These are phyloP conservation scores for Neolamprologus fasciatus DNA, from an alignment of 2,113 vertebrate species.

Conservation along the genomic window DNA sequence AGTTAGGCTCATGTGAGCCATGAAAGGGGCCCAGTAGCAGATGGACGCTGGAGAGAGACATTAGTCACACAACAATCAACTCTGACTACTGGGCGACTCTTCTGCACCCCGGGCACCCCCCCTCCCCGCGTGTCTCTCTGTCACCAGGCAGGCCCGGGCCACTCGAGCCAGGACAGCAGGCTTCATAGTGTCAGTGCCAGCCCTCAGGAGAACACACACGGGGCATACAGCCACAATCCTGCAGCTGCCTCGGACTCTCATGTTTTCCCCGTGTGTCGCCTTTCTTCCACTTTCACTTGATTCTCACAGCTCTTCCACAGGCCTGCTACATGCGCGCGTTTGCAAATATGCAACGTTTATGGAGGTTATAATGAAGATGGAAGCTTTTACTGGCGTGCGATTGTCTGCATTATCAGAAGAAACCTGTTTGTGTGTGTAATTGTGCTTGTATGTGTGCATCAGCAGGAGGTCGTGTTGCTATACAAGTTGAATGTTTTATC, in stretches of 20 bases:
- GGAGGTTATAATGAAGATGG: conserved; percentile 4
- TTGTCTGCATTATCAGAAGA: neutral
- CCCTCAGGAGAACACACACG: conserved; percentile 44
- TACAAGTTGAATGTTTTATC: conserved; percentile 27
- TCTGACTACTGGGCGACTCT: conserved; percentile 27
- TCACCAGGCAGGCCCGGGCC: conserved; percentile 42
- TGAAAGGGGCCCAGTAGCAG: conserved; percentile 26
- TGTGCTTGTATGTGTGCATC: neutral
- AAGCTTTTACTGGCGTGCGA: neutral
- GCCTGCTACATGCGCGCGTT: conserved; percentile 1
- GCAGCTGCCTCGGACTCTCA: conserved; percentile 53
- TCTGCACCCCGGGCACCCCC: neutral
- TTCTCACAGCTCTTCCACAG: neutral
- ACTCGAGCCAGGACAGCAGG: conserved; percentile 57
- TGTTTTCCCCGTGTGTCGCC: conserved; percentile 1
- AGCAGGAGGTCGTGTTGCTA: conserved; percentile 10
- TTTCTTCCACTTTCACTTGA: neutral
- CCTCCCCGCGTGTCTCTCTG: neutral
- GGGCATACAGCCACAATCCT: conserved; percentile 55
- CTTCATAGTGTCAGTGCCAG: conserved; percentile 47
- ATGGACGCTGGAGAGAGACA: conserved; percentile 53
- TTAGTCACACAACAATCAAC: conserved; percentile 50
- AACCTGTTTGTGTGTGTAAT: neutral
- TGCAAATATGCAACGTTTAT: neutral
- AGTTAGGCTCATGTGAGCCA: neutral